Evolutionary conservation across 2,888 invertebrate species (phyloP), one percentile per base, ranked within the genome.

Genomic region (Phortica magna): DNA sequence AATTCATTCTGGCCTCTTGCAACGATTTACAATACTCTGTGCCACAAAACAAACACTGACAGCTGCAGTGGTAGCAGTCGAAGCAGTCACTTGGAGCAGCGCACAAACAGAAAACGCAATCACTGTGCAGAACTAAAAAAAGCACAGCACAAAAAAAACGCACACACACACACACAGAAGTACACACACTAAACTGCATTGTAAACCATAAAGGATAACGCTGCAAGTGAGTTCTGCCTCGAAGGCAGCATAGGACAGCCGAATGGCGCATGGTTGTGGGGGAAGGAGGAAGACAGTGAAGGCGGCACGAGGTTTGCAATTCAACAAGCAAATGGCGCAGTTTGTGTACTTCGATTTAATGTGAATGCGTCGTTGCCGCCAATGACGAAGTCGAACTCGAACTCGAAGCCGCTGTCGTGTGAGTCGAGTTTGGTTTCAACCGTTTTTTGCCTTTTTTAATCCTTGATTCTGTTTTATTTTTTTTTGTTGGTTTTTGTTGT

Each of bases 271-370:
- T 22, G 17, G 43, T 14, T 19, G 48, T 53, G 53, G 53, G 14
- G 31, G 14, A 71, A 10, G 17, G 10, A 5, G 53, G n/a, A n/a
- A n/a, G n/a, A n/a, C 70, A 14, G n/a, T 7, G 9, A 53, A 22
- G 22, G 12, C 41, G 39, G 59, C 48, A 12, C 10, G 48, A 12
- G 48, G 9, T 2, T 48, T 48, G 78, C 81, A 84, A 86, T 86
- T 84, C 80, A 81, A 78, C 87, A 85, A 83, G 82, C 83, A 87
- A 88, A 87, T 84, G 84, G 86, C 81, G 82, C 83, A 82, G 80
- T 82, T 83, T 82, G 78, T 75, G 78, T 82, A 83, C 88, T 89
- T 89, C 90, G 88, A 89, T 89, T 90, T 88, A 90, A 90, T 89
- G 89, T 84, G 88, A 88, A 85, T 83, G 83, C 80, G 80, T 82